These are phyloP conservation scores for Parazoanthus darwini DNA, from an alignment of 92 coral and sea anemone species.

Conservation along the genomic window DNA sequence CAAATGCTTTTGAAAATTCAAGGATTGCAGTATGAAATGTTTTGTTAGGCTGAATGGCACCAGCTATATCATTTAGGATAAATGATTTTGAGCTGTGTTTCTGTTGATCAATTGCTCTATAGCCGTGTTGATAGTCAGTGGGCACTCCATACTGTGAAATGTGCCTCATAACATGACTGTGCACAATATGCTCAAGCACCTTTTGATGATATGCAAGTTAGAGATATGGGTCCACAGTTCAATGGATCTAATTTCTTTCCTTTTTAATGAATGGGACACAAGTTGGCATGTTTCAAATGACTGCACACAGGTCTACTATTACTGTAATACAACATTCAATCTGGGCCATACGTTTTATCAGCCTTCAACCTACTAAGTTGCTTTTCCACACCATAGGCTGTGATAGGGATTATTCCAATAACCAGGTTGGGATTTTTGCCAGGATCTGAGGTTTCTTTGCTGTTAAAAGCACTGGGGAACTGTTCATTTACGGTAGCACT, in stretches of 20 bases:
- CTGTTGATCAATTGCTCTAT: slow-evolving; percentile 42
- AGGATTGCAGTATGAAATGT: slow-evolving; percentile 33
- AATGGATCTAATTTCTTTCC: not conserved
- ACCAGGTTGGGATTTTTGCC: not conserved
- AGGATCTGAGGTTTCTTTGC: slow-evolving; percentile 6
- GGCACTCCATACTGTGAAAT: slow-evolving; percentile 24
- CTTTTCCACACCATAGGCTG: slow-evolving; percentile 25
- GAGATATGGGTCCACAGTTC: not conserved
- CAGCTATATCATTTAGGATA: slow-evolving; percentile 46
- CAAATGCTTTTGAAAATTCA: not conserved
- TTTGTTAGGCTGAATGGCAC: slow-evolving; percentile 23
- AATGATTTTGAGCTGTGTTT: slow-evolving; percentile 22
- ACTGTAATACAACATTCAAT: not conserved
- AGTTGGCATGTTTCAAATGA: too few species aligned
- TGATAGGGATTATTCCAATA: slow-evolving; percentile 9
- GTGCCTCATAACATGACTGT: slow-evolving; percentile 44
- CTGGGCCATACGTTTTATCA: not conserved
- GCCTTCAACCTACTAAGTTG: not conserved
- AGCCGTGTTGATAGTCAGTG: slow-evolving; percentile 29
- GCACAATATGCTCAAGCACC: slow-evolving; percentile 40
- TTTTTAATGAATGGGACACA: too few species aligned
- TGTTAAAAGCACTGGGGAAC: slow-evolving; percentile 40
- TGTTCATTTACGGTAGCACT: slow-evolving; percentile 18
- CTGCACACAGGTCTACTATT: too few species aligned
- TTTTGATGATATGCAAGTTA: slow-evolving; percentile 29